Evolutionary conservation across 2,113 vertebrate genomes (phyloP).

Genomic region (Cochlearius cochlearius): DNA sequence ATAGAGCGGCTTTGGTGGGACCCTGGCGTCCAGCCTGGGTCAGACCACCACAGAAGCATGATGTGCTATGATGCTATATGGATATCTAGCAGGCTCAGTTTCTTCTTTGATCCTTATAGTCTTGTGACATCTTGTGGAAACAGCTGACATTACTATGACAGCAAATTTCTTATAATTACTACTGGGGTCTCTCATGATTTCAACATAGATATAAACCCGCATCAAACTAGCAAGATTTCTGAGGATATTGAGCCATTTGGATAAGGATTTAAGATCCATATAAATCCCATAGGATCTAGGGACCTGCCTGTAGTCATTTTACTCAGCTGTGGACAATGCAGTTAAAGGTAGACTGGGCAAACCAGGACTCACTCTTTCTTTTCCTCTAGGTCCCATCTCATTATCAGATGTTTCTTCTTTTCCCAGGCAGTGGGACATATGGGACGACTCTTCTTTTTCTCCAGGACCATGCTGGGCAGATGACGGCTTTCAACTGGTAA

Average conservation of each 20-base stretch:
- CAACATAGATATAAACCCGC: background rate
- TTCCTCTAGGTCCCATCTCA: background rate
- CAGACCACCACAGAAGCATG: no score
- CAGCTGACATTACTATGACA: background rate
- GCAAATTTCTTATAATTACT: background rate
- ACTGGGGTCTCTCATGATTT: background rate
- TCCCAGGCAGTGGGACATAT: rapidly evolving
- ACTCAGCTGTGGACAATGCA: background rate
- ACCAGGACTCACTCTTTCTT: background rate
- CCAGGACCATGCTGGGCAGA: background rate
- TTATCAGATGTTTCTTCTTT: background rate
- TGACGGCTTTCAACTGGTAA: background rate
- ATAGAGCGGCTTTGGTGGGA: no score
- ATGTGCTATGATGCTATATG: background rate
- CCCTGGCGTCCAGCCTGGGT: no score
- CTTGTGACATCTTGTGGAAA: slow-evolving; percentile 54
- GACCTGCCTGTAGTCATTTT: background rate
- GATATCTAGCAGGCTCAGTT: background rate
- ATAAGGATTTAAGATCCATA: background rate
- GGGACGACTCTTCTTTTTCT: background rate
- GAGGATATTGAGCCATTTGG: background rate
- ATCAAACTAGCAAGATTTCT: background rate
- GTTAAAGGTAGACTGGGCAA: background rate
- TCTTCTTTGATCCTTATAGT: background rate
- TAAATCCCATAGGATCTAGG: background rate